phyloP scores from a whole-genome alignment of 2,113 vertebrate species.

The Scytalopus superciliaris region DNA sequence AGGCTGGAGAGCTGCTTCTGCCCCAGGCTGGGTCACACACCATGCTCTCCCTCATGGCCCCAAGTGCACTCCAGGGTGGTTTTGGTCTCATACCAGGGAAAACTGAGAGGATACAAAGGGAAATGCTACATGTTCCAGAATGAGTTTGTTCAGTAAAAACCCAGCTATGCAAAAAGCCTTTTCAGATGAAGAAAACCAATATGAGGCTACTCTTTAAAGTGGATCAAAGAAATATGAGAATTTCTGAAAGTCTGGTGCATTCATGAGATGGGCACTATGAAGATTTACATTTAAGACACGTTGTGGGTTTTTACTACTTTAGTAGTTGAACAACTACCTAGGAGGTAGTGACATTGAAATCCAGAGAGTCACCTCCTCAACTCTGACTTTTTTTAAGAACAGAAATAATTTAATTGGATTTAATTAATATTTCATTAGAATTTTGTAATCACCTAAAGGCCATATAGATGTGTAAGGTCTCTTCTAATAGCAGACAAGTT shows the following conservation, averaged over 20 bases:
- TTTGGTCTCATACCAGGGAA: not conserved
- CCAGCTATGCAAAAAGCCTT: not conserved
- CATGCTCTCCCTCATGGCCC: accelerated
- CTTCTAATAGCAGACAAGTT: not conserved
- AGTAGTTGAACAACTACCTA: not conserved
- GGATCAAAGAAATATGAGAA: not conserved
- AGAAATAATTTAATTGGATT: accelerated
- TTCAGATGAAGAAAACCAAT: not conserved
- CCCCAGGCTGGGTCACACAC: not conserved
- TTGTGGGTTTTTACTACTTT: not conserved
- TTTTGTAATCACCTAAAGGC: not conserved
- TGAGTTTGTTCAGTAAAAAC: not conserved
- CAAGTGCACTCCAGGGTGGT: accelerated
- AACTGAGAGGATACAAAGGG: not conserved
- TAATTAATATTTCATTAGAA: not conserved
- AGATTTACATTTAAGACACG: not conserved
- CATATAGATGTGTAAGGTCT: not conserved
- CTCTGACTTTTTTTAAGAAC: not conserved
- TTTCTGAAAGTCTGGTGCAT: not conserved
- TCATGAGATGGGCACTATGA: not conserved
- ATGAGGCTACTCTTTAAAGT: not conserved
- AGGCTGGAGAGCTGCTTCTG: not conserved
- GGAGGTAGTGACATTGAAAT: not conserved
- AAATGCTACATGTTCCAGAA: not conserved
- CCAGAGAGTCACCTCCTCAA: not conserved